A percentile compares a stretch with the other conserved stretches of the same genome.
Conservation (phyloP, 2,888 invertebrate genomes). For the Spisula solida region DNA sequence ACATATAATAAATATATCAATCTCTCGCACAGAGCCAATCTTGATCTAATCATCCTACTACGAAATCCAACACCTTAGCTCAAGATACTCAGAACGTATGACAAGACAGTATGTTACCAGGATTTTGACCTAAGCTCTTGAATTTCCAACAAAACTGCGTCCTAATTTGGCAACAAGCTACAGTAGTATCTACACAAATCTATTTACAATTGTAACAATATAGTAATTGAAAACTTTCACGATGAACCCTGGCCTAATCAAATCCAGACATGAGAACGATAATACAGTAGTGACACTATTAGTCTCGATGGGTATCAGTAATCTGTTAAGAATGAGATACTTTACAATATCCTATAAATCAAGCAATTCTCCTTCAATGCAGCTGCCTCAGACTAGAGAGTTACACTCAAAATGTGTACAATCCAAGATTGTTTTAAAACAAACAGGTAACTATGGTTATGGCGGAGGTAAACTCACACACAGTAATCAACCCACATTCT, state of each 20-base stretch:
- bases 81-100: background rate
- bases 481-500: background rate
- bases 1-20: constrained; percentile 19
- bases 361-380: background rate
- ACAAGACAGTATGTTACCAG: background rate
- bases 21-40: background rate
- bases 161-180: constrained; percentile 45
- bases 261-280: constrained; percentile 21
- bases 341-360: background rate
- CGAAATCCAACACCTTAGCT: background rate
- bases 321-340: background rate
- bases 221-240: background rate
- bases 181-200: constrained; percentile 15
- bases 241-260: background rate
- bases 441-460: constrained; percentile 5
- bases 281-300: constrained; percentile 6
- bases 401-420: constrained; percentile 22
- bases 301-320: background rate
- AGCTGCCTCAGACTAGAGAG: constrained; percentile 21
- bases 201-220: background rate
- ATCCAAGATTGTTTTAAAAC: background rate
- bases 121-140: background rate
- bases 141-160: background rate
- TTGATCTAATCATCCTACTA: background rate
- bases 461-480: background rate